phyloP scores from a whole-genome alignment of 2,113 vertebrate genomes.

The Corythoichthys intestinalis region DNA sequence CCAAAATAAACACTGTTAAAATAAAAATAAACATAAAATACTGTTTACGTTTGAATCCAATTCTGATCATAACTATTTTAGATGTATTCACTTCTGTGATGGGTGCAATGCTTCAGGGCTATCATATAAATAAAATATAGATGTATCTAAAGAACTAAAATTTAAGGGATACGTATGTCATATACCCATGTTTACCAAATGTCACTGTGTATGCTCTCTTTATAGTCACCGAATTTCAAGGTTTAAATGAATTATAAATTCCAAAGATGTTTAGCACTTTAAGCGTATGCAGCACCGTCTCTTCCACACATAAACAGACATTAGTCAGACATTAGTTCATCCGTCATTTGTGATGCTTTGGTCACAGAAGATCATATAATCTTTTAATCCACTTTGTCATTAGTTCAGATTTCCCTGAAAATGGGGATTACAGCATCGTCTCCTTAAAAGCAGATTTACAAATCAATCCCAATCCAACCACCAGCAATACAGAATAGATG shows the following conservation, averaged over 20 bases:
- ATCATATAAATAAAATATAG: constrained; percentile 1
- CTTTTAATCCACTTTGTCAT: constrained; percentile 51
- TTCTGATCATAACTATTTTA: neutral
- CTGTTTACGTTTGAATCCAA: neutral
- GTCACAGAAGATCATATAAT: constrained; percentile 38
- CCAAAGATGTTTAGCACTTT: constrained; percentile 21
- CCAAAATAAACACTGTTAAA: no score
- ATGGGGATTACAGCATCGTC: constrained; percentile 37
- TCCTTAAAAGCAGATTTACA: constrained; percentile 27
- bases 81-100: neutral
- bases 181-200: constrained; percentile 27
- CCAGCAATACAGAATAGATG: neutral
- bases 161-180: neutral
- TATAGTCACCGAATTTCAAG: constrained; percentile 1
- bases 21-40: neutral
- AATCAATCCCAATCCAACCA: constrained; percentile 8
- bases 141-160: constrained; percentile 3
- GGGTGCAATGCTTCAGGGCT: neutral
- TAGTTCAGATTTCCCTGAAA: constrained; percentile 40
- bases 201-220: constrained; percentile 6
- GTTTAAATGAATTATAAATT: constrained; percentile 40
- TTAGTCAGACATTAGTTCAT: constrained; percentile 16
- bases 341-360: constrained; percentile 26
- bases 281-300: constrained; percentile 10
- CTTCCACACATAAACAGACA: constrained; percentile 5